Conservation (phyloP, 2,797 vertebrate species). For the Cichlasoma orientale region DNA sequence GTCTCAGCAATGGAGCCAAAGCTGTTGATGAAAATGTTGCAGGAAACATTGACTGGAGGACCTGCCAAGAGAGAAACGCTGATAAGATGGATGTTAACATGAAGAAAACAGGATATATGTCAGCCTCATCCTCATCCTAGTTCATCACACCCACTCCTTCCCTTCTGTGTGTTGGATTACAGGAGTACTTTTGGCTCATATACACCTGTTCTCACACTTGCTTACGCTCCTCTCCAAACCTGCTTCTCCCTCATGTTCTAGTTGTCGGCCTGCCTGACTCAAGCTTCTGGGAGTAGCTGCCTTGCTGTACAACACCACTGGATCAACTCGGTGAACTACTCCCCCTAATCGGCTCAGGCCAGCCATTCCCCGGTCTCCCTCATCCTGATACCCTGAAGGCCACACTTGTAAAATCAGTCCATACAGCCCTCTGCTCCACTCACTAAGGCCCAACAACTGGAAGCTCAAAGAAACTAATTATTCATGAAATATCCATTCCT, state of each 20-base stretch:
- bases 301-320: neutral
- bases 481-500: neutral
- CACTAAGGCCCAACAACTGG: neutral
- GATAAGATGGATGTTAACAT: neutral
- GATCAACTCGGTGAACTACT: neutral
- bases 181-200: neutral
- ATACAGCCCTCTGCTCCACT: neutral
- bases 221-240: neutral
- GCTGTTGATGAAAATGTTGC: conserved; percentile 99
- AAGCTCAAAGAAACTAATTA: accelerated
- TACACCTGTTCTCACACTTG: neutral
- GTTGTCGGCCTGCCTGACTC: neutral
- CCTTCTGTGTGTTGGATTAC: neutral
- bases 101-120: neutral
- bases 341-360: neutral
- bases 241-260: neutral
- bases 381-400: neutral
- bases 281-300: neutral
- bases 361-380: neutral
- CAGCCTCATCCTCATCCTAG: neutral
- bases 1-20: conserved; percentile 98
- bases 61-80: conserved; percentile 74
- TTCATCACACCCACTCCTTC: neutral
- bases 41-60: conserved; percentile 95
- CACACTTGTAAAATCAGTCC: neutral